phyloP scores from a whole-genome alignment of 1,140 invertebrate species.

The Whitmania pigra region DNA sequence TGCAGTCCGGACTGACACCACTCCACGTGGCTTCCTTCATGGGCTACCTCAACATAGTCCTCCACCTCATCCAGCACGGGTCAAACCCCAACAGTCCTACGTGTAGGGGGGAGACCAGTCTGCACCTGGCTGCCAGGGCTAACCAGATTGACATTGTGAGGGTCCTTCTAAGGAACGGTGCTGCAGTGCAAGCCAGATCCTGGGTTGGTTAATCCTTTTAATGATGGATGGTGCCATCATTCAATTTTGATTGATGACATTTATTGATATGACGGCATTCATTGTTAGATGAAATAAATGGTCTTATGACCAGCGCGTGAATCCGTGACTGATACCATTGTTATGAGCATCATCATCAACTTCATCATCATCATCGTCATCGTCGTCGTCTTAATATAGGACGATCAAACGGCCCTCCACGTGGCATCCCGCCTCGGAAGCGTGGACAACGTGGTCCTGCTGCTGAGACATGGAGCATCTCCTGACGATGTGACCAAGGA shows the following conservation, averaged over 20 bases:
- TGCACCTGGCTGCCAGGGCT: constrained; percentile 88
- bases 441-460: neutral
- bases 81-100: constrained; percentile 34
- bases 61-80: constrained; percentile 50
- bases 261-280: too few relatives aligned
- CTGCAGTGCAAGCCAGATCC: constrained; percentile 79
- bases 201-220: constrained; percentile 53
- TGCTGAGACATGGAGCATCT: constrained; percentile 9
- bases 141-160: constrained; percentile 92
- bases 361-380: neutral
- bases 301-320: neutral
- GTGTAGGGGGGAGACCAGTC: constrained; percentile 78
- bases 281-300: too few relatives aligned
- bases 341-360: neutral
- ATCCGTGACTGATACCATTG: neutral
- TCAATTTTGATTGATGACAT: too few relatives aligned
- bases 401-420: constrained; percentile 12
- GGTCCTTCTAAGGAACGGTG: constrained; percentile 86
- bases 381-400: neutral
- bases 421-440: constrained; percentile 10
- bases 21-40: constrained; percentile 94
- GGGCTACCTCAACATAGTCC: constrained; percentile 84
- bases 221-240: too few relatives aligned
- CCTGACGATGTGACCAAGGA: constrained; percentile 31
- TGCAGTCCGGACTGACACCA: constrained; percentile 82